Percentiles rank a stretch among this genome's conserved stretches.
phyloP scores from a whole-genome alignment of 2,113 vertebrate genomes.

The Myrmecophaga tridactyla region DNA sequence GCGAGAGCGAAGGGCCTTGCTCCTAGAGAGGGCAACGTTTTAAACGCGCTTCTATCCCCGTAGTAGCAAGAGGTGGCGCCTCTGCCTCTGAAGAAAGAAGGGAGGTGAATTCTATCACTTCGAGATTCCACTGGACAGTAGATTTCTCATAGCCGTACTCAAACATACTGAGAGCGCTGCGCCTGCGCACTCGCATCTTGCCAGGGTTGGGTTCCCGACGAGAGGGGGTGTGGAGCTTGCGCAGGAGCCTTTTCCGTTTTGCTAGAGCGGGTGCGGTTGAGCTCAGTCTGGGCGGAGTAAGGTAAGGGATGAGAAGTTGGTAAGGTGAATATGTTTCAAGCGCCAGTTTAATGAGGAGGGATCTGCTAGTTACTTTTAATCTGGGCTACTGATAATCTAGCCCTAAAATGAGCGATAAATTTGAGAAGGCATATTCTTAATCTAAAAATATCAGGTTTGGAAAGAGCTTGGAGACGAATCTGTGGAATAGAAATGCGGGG shows the following conservation, averaged over 20 bases:
- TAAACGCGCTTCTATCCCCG: not conserved
- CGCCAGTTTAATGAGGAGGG: not conserved
- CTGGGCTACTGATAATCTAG: not conserved
- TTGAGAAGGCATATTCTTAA: conserved; percentile 23
- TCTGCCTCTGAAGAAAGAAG: conserved; percentile 40
- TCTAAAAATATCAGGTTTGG: not conserved
- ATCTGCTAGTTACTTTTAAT: conserved; percentile 43
- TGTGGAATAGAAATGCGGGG: conserved; percentile 24
- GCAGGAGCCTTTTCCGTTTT: conserved; percentile 49
- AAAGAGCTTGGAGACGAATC: not conserved
- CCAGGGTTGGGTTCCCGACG: not conserved
- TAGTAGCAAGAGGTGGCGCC: conserved; percentile 17
- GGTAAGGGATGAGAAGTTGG: not conserved
- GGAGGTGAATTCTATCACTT: conserved; percentile 57
- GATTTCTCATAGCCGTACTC: conserved; percentile 60
- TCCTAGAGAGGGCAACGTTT: not conserved
- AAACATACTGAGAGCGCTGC: not conserved
- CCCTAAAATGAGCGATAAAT: not conserved
- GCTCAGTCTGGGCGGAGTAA: not conserved
- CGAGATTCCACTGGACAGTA: conserved; percentile 69
- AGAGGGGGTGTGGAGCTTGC: conserved; percentile 48
- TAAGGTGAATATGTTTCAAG: not conserved
- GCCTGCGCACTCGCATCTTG: conserved; percentile 59
- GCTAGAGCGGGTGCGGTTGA: conserved; percentile 46
- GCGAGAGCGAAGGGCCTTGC: conserved; percentile 30